Evolutionary conservation across 2,113 vertebrate species (phyloP).

Genomic region (Panurus biarmicus): DNA sequence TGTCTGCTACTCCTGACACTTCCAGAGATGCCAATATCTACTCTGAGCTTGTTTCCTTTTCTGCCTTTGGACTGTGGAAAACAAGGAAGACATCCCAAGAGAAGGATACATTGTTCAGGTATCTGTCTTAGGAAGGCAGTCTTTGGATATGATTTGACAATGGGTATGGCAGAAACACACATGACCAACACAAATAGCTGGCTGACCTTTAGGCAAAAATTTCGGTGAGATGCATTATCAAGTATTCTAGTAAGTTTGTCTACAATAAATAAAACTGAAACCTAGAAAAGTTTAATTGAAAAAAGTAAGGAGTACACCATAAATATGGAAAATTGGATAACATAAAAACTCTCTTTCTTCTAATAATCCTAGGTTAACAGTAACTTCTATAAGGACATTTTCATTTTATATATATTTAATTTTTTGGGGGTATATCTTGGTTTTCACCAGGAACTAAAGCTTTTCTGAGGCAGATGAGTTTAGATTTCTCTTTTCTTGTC

Average conservation of each 20-base stretch:
- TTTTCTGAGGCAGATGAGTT: not conserved
- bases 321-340: not conserved
- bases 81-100: not conserved
- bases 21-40: not conserved
- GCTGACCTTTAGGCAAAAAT: not conserved
- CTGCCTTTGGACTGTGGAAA: not conserved
- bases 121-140: not conserved
- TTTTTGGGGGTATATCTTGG: not conserved
- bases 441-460: not conserved
- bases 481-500: not conserved
- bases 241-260: not conserved
- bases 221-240: not conserved
- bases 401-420: not conserved
- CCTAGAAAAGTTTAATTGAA: not conserved
- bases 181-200: not conserved
- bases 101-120: not conserved
- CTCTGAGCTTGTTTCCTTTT: not conserved
- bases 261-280: not conserved
- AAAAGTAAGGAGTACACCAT: accelerated
- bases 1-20: not conserved
- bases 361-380: not conserved
- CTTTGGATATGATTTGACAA: not conserved
- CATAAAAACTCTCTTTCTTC: not conserved
- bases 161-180: not conserved
- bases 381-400: not conserved